Evolutionary conservation across 1,140 invertebrate genomes (phyloP).

Genomic region (Choristoneura fumiferana): DNA sequence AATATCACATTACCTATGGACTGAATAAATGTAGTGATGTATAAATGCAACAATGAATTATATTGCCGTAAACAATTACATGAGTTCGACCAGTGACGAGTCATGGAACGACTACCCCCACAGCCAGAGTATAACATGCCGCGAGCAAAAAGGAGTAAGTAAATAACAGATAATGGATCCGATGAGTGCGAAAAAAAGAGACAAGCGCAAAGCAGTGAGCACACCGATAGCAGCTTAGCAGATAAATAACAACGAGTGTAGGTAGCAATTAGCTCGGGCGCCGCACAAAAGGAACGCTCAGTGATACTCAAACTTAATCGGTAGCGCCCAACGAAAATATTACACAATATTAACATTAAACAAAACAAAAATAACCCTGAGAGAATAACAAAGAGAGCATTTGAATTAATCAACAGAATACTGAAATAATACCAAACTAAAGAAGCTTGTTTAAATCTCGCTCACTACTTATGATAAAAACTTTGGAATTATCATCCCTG

Average conservation of each 20-base stretch:
- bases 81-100: neutral
- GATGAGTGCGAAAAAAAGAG: neutral
- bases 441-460: conserved; percentile 24
- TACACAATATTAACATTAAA: neutral
- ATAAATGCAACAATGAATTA: too few species aligned
- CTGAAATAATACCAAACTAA: neutral
- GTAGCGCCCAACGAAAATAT: neutral
- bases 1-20: too few species aligned
- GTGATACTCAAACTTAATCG: neutral
- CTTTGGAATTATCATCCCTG: conserved; percentile 21
- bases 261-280: neutral
- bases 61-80: neutral
- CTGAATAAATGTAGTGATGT: too few species aligned
- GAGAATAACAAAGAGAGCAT: too few species aligned
- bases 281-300: neutral
- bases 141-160: neutral
- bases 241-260: neutral
- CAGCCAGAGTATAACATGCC: neutral
- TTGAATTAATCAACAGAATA: neutral
- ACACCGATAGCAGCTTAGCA: neutral
- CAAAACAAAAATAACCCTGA: too few species aligned
- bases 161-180: neutral
- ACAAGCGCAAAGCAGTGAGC: too few species aligned
- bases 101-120: neutral
- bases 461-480: too few species aligned